Percentiles rank a stretch among this genome's conserved stretches.
These are phyloP conservation scores for Goniozus legneri DNA, from an alignment of 1,140 invertebrate species.

Conservation along the genomic window DNA sequence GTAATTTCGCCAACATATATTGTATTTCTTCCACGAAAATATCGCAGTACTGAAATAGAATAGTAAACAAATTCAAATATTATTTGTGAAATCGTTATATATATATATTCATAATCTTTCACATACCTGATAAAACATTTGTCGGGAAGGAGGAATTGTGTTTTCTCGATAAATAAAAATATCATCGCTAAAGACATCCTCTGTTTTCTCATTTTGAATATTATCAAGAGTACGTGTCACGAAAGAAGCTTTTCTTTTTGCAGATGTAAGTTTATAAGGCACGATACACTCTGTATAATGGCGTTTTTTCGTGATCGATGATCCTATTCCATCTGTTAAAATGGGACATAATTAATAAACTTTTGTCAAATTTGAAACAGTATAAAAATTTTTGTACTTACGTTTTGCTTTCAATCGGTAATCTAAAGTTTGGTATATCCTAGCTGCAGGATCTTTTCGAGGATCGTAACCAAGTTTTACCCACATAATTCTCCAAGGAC, in stretches of 20 bases:
- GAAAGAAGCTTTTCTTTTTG: conserved; percentile 46
- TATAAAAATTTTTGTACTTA: conserved; percentile 34
- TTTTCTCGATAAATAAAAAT: conserved; percentile 67
- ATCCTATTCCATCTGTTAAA: conserved; percentile 54
- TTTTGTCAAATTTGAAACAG: conserved; percentile 1
- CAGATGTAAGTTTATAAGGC: conserved; percentile 52
- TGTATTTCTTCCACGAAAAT: conserved; percentile 82
- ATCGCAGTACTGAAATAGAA: conserved; percentile 68
- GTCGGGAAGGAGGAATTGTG: conserved; percentile 67
- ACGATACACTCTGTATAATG: conserved; percentile 55
- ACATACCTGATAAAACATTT: conserved; percentile 78
- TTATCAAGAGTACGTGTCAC: conserved; percentile 39
- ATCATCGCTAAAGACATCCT: conserved; percentile 45
- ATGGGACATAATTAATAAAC: conserved; percentile 7
- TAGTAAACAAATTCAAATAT: conserved; percentile 1
- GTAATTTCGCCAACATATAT: conserved; percentile 68
- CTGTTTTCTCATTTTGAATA: conserved; percentile 31
- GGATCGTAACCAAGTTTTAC: conserved; percentile 85
- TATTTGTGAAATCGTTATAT: background rate
- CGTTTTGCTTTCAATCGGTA: conserved; percentile 72
- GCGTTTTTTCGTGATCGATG: conserved; percentile 57
- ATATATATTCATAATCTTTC: conserved; percentile 2
- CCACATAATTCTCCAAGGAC: conserved; percentile 87
- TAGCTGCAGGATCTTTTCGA: conserved; percentile 69
- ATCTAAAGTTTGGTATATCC: conserved; percentile 83